A percentile compares a stretch with the other conserved stretches of the same genome.
These are phyloP conservation scores for Grantiella picta DNA, from an alignment of 2,113 vertebrate genomes.

Conservation along the genomic window DNA sequence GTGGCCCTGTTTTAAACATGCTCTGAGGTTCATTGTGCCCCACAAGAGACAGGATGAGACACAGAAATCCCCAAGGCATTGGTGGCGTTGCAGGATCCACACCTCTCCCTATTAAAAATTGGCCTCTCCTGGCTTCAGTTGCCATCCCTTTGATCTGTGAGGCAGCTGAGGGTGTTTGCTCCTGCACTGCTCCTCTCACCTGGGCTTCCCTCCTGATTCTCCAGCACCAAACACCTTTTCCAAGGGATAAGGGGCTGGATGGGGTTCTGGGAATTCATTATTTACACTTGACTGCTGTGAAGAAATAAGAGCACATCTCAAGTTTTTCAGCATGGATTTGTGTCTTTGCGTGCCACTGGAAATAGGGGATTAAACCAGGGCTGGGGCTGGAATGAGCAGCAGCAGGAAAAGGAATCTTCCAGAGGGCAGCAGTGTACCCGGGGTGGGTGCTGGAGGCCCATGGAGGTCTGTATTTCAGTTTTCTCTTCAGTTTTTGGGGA, in stretches of 20 bases:
- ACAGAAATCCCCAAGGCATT: rapidly evolving
- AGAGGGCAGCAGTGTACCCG: rapidly evolving
- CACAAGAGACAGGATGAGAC: rapidly evolving
- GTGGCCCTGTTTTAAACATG: rapidly evolving
- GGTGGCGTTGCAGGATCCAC: background rate
- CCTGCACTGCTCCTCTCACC: background rate
- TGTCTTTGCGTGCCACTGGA: background rate
- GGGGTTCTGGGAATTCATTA: background rate
- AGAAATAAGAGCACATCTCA: background rate
- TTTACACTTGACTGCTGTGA: background rate
- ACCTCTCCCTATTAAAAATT: background rate
- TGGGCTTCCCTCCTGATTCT: rapidly evolving
- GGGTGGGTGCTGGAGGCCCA: rapidly evolving
- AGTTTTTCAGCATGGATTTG: background rate
- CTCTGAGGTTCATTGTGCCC: background rate
- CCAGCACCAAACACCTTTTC: background rate
- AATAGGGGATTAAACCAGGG: background rate
- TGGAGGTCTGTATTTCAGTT: background rate
- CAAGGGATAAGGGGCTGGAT: background rate
- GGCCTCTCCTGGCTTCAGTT: background rate
- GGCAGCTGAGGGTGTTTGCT: background rate
- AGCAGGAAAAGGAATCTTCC: background rate
- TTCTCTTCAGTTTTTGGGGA: background rate
- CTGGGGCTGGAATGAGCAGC: background rate
- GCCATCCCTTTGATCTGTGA: rapidly evolving